Base-by-base conservation (phyloP, 2,113 vertebrate species). In the Pipra filicauda region DNA sequence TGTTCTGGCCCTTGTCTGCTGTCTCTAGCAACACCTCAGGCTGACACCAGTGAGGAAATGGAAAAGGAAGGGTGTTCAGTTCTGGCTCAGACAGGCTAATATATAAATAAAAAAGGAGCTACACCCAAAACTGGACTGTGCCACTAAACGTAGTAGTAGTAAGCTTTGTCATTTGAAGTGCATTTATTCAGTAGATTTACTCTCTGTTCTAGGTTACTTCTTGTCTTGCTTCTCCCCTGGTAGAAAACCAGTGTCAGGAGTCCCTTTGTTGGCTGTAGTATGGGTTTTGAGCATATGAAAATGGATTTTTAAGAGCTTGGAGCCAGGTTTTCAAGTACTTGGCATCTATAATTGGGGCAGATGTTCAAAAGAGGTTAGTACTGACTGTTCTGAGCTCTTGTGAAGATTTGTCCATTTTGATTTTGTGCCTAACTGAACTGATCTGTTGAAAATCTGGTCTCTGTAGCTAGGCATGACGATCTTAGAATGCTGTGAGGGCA, bases 371-470 rank as follows among this genome's bases (percentile, higher is more conserved):
- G 55, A 90, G 64, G 49, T 89, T 91, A 89, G 85, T 61, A 88
- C 82, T 79, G 71, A 41, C 69, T 95, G 75, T 96, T 91, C 89
- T 79, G 74, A 90, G 82, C 72, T 62, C 37, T 85, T 76, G 52
- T 55, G 81, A 93, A 94, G 78, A 91, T 77, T 62, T 67, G 85
- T 83, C 90, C 94, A 55, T 89, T 95, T 92, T 86, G 62, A 75
- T 93, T 95, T 85, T 62, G 74, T 83, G 74, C 75, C 62, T 73
- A 70, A 83, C 71, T 81, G 72, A 88, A 90, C 49, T 91, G 62
- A 66, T 96, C 51, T 43, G 58, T 70, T 79, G 51, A 88, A 85
- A 94, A 85, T 85, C 64, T 88, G 75, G 37, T 82, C 64, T 39
- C 44, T 72, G 15, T 49, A 72, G 37, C 70, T 51, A 70, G 70